A percentile compares a stretch with the other conserved stretches of the same genome.
phyloP scores from a whole-genome alignment of 2,797 vertebrate genomes.

The Hippoglossus hippoglossus region DNA sequence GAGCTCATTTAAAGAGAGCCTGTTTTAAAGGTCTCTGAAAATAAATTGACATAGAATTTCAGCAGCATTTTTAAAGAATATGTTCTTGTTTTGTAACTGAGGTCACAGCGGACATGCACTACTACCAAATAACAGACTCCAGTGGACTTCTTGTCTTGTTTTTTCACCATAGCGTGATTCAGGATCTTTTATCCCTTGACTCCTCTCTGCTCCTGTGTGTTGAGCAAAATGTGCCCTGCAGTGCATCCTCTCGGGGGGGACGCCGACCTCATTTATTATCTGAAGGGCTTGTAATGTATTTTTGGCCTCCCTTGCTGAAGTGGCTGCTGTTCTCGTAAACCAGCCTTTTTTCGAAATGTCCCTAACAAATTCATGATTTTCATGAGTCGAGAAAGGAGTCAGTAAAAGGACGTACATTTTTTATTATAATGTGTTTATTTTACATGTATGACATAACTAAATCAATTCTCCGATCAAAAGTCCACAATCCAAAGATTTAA shows the following conservation, averaged over 20 bases:
- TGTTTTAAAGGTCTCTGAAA: background rate
- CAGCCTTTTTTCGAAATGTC: background rate
- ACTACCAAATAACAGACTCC: background rate
- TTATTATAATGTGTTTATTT: no score
- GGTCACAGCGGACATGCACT: background rate
- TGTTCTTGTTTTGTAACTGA: background rate
- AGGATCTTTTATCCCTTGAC: slow-evolving; percentile 4
- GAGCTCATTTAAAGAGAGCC: slow-evolving; percentile 10
- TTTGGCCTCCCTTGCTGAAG: background rate
- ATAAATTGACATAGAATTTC: background rate
- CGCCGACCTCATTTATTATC: slow-evolving; percentile 30
- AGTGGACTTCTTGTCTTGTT: background rate
- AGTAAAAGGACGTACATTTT: background rate
- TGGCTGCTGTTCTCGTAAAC: slow-evolving; percentile 4
- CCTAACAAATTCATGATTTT: background rate
- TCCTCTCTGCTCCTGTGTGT: slow-evolving; percentile 11
- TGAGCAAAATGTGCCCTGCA: slow-evolving; percentile 33
- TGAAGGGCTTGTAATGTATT: slow-evolving; percentile 3
- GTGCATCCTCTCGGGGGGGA: slow-evolving; percentile 3
- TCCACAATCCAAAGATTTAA: no score
- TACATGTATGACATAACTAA: no score
- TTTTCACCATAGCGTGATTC: slow-evolving; percentile 6
- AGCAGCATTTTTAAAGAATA: background rate
- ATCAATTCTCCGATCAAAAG: no score
- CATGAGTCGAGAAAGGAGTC: background rate